phyloP scores from a whole-genome alignment of 2,888 invertebrate genomes.

The Busseola fusca region DNA sequence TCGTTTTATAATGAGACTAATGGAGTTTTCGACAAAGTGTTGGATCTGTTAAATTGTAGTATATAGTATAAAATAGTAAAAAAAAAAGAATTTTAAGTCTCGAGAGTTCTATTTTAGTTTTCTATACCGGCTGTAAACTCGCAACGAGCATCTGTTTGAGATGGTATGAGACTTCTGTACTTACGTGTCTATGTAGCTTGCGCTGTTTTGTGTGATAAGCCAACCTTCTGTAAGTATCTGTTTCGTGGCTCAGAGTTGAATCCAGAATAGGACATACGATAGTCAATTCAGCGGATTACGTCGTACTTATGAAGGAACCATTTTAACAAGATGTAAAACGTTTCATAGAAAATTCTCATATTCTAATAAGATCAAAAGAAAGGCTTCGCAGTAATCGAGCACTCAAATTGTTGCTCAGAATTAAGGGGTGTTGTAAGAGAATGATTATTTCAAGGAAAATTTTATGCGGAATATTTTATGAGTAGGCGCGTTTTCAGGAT shows the following conservation, averaged over 20 bases:
- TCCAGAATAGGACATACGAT: conserved; percentile 50
- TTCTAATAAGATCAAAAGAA: conserved; percentile 40
- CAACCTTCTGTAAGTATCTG: neutral
- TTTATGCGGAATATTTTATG: neutral
- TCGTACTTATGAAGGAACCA: conserved; percentile 23
- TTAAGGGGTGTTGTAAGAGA: conserved; percentile 24
- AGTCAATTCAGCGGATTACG: conserved; percentile 52
- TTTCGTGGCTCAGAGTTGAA: conserved; percentile 3
- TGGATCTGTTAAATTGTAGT: neutral
- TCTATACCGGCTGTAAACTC: neutral
- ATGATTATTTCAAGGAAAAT: conserved; percentile 8
- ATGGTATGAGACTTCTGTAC: neutral
- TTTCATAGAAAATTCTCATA: conserved; percentile 33
- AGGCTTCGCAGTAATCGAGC: conserved; percentile 20
- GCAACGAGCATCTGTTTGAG: neutral
- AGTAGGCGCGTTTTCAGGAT: neutral
- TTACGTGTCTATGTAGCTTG: neutral
- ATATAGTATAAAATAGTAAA: neutral
- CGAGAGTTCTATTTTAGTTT: neutral
- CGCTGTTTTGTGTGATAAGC: neutral
- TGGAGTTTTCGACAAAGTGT: no score
- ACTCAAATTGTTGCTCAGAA: conserved; percentile 21
- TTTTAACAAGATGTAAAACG: conserved; percentile 26
- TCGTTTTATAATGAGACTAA: neutral
- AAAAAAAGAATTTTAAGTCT: neutral